A percentile compares a stretch with the other conserved stretches of the same genome.
Conservation (phyloP, 2,797 vertebrate genomes). For the Hirundo rustica region DNA sequence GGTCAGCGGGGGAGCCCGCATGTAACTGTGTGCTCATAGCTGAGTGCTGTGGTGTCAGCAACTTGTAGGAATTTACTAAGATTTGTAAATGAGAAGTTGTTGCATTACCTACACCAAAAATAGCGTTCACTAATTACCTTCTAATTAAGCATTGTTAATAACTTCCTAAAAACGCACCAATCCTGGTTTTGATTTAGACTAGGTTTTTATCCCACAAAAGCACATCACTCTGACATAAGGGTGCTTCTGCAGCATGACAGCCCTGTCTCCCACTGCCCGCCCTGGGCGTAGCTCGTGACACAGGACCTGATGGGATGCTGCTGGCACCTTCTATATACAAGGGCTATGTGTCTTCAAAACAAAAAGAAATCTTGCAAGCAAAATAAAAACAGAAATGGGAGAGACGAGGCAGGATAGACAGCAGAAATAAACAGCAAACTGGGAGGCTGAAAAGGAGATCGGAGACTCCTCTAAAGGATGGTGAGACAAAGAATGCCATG, state of each 20-base stretch:
- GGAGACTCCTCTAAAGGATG: not conserved
- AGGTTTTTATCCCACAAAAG: not conserved
- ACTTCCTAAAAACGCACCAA: not conserved
- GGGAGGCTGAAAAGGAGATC: not conserved
- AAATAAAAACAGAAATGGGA: not conserved
- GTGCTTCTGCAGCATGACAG: not conserved
- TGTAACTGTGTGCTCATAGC: fast-evolving
- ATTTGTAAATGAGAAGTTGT: not conserved
- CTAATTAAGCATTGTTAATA: not conserved
- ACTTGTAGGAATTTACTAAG: not conserved
- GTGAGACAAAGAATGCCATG: fast-evolving
- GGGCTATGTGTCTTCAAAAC: not conserved
- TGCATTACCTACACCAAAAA: fast-evolving
- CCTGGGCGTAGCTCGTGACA: fast-evolving
- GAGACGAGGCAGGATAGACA: not conserved
- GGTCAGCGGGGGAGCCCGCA: not conserved
- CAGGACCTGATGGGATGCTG: not conserved
- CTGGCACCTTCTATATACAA: not conserved
- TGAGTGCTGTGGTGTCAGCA: not conserved
- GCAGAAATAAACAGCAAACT: not conserved
- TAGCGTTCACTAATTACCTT: fast-evolving
- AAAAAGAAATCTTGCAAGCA: not conserved
- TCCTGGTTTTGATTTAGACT: not conserved
- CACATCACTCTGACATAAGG: not conserved
- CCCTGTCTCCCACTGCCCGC: fast-evolving